These are phyloP conservation scores for Campoletis sonorensis DNA, from an alignment of 1,140 invertebrate genomes.

Conservation along the genomic window DNA sequence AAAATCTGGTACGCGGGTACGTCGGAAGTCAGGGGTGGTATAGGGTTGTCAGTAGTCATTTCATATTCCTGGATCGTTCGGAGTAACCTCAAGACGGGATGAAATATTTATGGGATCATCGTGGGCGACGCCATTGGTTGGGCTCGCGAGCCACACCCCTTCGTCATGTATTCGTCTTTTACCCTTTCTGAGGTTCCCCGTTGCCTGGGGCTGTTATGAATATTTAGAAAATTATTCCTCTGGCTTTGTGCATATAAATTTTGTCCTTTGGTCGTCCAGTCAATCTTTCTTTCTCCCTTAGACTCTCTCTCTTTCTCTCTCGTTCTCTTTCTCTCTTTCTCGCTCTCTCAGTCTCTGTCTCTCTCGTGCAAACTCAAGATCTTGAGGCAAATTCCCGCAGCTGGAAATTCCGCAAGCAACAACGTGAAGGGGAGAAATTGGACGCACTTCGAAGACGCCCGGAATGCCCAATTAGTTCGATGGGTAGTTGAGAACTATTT, in stretches of 20 bases:
- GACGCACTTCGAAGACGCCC: background rate
- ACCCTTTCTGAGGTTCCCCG: background rate
- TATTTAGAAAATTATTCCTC: slow-evolving; percentile 61
- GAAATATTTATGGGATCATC: slow-evolving; percentile 62
- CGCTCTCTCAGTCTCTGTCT: no score
- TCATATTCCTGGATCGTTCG: slow-evolving; percentile 58
- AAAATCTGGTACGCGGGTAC: background rate
- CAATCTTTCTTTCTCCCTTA: background rate
- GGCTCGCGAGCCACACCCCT: background rate
- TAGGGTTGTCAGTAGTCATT: slow-evolving; percentile 32
- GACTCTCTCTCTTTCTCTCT: no score
- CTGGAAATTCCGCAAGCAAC: background rate
- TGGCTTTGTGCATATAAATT: background rate
- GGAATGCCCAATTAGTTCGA: slow-evolving; percentile 22
- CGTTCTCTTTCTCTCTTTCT: no score
- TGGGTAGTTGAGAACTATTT: slow-evolving; percentile 11
- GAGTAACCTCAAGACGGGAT: slow-evolving; percentile 53
- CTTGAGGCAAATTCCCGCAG: background rate
- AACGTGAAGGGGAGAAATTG: background rate
- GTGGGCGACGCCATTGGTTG: slow-evolving; percentile 13
- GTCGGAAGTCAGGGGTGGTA: background rate
- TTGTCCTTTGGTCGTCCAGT: background rate
- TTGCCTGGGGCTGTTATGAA: slow-evolving; percentile 53
- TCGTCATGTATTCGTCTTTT: slow-evolving; percentile 11
- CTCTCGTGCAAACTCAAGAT: no score